These are phyloP conservation scores for Oophaga sylvatica DNA, from an alignment of 2,797 vertebrate genomes.

Conservation along the genomic window DNA sequence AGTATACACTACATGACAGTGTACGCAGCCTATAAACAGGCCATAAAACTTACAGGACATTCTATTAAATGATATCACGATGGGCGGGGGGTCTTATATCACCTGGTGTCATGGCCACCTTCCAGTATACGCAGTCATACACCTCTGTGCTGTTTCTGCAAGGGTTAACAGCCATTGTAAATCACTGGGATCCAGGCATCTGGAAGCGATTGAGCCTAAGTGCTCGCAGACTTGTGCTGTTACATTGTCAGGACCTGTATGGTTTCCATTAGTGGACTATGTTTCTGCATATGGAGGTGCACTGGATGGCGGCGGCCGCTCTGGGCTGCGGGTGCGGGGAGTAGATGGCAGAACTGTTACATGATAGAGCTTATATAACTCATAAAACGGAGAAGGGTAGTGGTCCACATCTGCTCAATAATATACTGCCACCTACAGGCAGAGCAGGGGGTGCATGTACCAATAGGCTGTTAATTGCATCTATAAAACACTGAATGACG, in stretches of 20 bases:
- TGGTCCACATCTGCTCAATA: no score
- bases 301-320: neutral
- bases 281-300: neutral
- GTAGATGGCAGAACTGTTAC: no score
- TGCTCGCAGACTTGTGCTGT: neutral
- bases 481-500: no score
- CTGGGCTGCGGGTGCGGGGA: neutral
- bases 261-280: neutral
- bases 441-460: no score
- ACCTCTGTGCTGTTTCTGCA: neutral
- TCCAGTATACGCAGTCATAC: neutral
- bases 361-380: no score
- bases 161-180: constrained; percentile 9
- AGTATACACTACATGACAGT: neutral
- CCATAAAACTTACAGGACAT: neutral
- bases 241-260: neutral
- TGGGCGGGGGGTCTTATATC: neutral
- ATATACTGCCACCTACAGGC: no score
- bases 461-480: no score
- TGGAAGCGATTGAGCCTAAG: constrained; percentile 21
- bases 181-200: constrained; percentile 14
- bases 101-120: neutral
- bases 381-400: no score
- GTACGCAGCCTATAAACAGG: neutral
- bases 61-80: neutral